Conservation (phyloP, 2,888 invertebrate species). For the Anthophora plumipes region DNA sequence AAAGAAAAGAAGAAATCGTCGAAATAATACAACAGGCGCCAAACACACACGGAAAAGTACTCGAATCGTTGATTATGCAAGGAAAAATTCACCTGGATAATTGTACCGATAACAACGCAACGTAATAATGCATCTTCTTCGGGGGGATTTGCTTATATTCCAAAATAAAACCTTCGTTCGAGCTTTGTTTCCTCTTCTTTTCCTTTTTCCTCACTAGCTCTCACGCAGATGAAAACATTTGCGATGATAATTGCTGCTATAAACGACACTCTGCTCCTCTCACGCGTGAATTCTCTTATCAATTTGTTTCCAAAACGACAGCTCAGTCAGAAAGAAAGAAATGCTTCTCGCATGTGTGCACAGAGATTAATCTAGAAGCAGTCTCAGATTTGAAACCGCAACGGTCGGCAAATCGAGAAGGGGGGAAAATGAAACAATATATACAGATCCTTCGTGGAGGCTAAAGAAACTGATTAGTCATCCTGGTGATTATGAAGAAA, state of each 20-base stretch:
- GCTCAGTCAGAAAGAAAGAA: not conserved
- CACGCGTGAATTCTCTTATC: constrained; percentile 4
- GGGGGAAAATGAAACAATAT: not conserved
- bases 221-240: constrained; percentile 25
- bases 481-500: too few relatives aligned
- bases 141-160: not conserved
- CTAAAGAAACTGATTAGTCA: too few relatives aligned
- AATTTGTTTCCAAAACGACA: not conserved
- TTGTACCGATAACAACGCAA: not conserved
- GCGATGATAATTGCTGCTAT: constrained; percentile 6
- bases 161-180: not conserved
- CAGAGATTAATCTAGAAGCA: not conserved
- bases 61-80: not conserved
- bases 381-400: not conserved
- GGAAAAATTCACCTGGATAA: not conserved
- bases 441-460: not conserved
- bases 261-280: not conserved
- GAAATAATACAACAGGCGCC: not conserved
- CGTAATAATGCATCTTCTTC: not conserved
- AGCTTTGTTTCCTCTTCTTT: not conserved
- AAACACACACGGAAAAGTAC: constrained; percentile 9
- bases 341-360: not conserved
- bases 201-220: too few relatives aligned
- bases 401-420: too few relatives aligned
- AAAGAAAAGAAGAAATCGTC: not conserved